Evolutionary conservation across 2,888 invertebrate genomes (phyloP).

Genomic region (Glaucopsyche alexis): DNA sequence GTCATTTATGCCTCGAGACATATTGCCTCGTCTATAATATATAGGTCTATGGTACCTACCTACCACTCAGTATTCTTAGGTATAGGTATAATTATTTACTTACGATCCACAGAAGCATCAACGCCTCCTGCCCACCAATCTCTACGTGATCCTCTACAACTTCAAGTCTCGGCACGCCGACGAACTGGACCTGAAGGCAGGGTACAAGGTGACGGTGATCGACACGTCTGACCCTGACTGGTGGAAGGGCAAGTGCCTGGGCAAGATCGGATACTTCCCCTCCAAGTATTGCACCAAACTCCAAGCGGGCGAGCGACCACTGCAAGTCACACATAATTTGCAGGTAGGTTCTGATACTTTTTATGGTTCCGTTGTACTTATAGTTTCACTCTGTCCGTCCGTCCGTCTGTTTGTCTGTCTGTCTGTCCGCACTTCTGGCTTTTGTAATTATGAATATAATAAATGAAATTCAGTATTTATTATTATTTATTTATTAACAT

Average conservation of each 20-base stretch:
- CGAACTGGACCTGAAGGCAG: constrained; percentile 95
- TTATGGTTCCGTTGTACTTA: not conserved
- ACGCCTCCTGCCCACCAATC: constrained; percentile 91
- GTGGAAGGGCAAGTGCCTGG: constrained; percentile 98
- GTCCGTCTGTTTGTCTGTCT: too few relatives aligned
- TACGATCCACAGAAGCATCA: constrained; percentile 85
- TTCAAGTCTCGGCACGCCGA: constrained; percentile 96
- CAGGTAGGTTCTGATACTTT: constrained; percentile 52
- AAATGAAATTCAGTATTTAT: too few relatives aligned
- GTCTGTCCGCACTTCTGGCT: too few relatives aligned
- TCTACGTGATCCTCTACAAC: constrained; percentile 96
- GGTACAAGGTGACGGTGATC: constrained; percentile 93
- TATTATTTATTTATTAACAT: too few relatives aligned
- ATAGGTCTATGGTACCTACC: too few relatives aligned
- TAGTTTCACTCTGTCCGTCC: too few relatives aligned
- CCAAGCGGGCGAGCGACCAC: constrained; percentile 92
- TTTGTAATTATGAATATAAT: too few relatives aligned
- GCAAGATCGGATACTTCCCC: constrained; percentile 95
- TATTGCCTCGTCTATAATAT: too few relatives aligned
- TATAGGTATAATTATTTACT: not conserved
- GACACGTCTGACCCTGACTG: constrained; percentile 97
- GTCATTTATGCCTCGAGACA: too few relatives aligned
- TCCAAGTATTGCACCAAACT: constrained; percentile 96
- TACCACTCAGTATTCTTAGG: too few relatives aligned
- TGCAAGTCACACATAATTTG: constrained; percentile 86